Conservation (phyloP, 2,797 vertebrate species). For the Danio jaintianensis region DNA sequence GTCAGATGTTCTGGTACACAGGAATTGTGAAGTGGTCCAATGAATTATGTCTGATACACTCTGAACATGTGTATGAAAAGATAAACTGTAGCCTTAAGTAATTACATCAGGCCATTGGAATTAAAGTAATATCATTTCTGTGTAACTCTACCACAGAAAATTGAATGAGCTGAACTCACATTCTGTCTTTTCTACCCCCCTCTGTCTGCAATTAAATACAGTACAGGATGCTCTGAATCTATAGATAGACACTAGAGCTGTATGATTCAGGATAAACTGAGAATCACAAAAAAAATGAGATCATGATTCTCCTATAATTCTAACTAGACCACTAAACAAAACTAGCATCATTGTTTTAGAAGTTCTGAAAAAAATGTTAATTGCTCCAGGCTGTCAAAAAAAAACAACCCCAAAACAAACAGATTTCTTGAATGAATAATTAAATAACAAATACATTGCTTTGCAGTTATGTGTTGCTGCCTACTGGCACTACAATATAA, state of each 20-base stretch:
- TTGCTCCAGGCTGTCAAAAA: too few species aligned
- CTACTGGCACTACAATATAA: too few species aligned
- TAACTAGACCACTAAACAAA: too few species aligned
- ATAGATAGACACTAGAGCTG: not conserved
- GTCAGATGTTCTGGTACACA: constrained; percentile 49
- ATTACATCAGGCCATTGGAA: constrained; percentile 55
- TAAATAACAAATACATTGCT: too few species aligned
- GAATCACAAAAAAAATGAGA: too few species aligned
- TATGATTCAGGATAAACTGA: not conserved
- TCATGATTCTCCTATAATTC: too few species aligned
- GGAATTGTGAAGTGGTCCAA: constrained; percentile 56
- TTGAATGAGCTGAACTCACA: constrained; percentile 21
- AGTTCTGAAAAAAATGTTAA: too few species aligned
- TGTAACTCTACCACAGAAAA: constrained; percentile 38
- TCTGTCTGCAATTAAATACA: not conserved
- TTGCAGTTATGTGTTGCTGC: too few species aligned
- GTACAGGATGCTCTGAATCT: constrained; percentile 11
- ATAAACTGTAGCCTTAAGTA: constrained; percentile 43
- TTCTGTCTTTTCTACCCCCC: not conserved
- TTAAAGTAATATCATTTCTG: constrained; percentile 52
- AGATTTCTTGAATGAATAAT: too few species aligned
- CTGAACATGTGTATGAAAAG: constrained; percentile 54
- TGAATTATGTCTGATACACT: constrained; percentile 53
- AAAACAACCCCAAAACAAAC: too few species aligned
- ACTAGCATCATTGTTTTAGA: too few species aligned